Conservation (phyloP, 1,140 invertebrate species). For the honey bee (Apis mellifera) region DNA sequence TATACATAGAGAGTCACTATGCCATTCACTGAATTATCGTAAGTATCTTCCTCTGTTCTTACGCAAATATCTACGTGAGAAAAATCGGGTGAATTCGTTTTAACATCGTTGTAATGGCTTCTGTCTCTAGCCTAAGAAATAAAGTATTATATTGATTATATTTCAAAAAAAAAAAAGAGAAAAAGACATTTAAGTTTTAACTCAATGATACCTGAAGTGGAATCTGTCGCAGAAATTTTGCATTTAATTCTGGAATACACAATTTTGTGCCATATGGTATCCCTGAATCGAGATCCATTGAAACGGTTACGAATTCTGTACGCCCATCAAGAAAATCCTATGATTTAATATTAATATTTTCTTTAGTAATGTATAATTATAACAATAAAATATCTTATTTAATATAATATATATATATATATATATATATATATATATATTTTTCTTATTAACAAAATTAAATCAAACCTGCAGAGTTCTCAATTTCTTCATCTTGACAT, state of each 20-base stretch:
- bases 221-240: conserved; percentile 79
- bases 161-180: not conserved
- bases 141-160: not conserved
- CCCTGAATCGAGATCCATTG: conserved; percentile 77
- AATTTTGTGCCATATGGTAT: conserved; percentile 79
- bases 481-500: conserved; percentile 77
- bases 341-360: no score
- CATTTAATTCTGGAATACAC: conserved; percentile 81
- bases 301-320: conserved; percentile 78
- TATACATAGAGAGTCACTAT: conserved; percentile 71
- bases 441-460: no score
- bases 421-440: not conserved
- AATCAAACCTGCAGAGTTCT: conserved; percentile 78
- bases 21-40: conserved; percentile 80
- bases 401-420: not conserved
- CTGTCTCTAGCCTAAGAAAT: conserved; percentile 40
- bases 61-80: conserved; percentile 81
- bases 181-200: conserved; percentile 5
- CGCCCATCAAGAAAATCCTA: conserved; percentile 82
- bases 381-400: not conserved
- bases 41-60: conserved; percentile 81
- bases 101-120: conserved; percentile 15
- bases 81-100: conserved; percentile 2
- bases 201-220: conserved; percentile 62
- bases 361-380: not conserved